Base-by-base conservation (phyloP, 1,140 invertebrate species). In the Brachionus paranguensis region DNA sequence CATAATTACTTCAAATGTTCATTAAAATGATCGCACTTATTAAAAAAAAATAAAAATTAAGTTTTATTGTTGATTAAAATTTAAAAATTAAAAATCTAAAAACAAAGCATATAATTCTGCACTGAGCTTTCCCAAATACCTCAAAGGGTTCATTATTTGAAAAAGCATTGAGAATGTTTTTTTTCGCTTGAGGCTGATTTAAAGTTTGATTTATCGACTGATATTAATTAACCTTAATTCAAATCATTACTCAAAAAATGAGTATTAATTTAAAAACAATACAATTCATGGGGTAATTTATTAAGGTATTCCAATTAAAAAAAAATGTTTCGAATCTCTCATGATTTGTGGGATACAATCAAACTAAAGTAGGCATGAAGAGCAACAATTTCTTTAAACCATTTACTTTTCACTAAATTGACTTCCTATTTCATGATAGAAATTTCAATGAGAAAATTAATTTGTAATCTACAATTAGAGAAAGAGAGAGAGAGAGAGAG, bases 241-340 rank as follows among this genome's bases (percentile, higher is more conserved):
- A 10, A 24, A 60, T 60, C 53, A 60, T 24, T 60, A 20, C 20
- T 60, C 45, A 47, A 47, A 47, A 47, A 11, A 11, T 47, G 45
- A 47, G 14, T n/a, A 14, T n/a, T 60, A 8, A 55, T 55, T 60
- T 5, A 60, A 24, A 60, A 60, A 60, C 53, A 60, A 60, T 60
- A 20, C 10, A 60, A 60, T 60, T 60, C n/a, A 60, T 60, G 20
- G 53, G 53, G 17, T 60, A 60, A 60, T 60, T 60, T 27, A 60
- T 60, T 11, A 60, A 60, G 53, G 53, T 60, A 60, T 60, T 60
- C n/a, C 20, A 17, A 60, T 24, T 60, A 24, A 24, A 55, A 68
- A n/a, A 70, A 72, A 72, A 72, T 72, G 41, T 72, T 72, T 72
- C 68, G 41, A 72, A 17, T 72, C 68, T 72, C 68, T 72, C 68